Percentiles rank a stretch among this genome's conserved stretches.
Conservation (phyloP, 2,113 vertebrate species). For the Prochilodus magdalenae region DNA sequence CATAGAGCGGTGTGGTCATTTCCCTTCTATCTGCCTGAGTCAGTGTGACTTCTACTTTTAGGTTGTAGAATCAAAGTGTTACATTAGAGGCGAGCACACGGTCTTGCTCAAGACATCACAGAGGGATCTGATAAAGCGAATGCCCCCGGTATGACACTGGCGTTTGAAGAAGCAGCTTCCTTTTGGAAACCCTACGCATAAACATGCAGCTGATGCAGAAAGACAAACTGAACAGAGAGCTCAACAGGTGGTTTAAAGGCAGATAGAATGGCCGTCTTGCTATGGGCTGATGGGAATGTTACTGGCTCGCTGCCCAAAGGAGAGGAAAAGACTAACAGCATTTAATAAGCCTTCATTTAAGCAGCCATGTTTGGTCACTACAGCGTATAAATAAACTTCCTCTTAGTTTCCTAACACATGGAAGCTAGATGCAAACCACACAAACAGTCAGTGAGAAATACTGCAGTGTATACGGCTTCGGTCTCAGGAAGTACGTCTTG, state of each 20-base stretch:
- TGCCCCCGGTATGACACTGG: background rate
- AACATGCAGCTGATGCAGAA: background rate
- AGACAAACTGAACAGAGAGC: background rate
- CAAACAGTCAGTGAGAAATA: background rate
- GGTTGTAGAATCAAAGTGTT: conserved; percentile 53
- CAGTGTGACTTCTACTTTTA: conserved; percentile 66
- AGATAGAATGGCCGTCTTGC: background rate
- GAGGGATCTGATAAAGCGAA: background rate
- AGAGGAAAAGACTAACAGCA: background rate
- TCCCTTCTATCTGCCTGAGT: conserved; percentile 40
- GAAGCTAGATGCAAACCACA: background rate
- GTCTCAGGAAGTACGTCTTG: background rate
- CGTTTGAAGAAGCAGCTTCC: background rate
- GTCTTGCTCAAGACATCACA: conserved; percentile 27
- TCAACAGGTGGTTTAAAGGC: conserved; percentile 16
- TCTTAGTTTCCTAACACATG: conserved; percentile 19
- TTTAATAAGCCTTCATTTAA: background rate
- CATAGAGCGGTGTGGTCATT: conserved; percentile 59
- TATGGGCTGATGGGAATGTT: conserved; percentile 18
- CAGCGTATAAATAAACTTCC: conserved; percentile 15
- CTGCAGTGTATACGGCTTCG: background rate
- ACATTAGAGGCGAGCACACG: conserved; percentile 36
- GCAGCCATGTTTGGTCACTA: background rate
- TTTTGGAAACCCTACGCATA: background rate
- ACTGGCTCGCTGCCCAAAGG: no score